phyloP scores from a whole-genome alignment of 2,797 vertebrate genomes.

The Halcyon chelicuti region DNA sequence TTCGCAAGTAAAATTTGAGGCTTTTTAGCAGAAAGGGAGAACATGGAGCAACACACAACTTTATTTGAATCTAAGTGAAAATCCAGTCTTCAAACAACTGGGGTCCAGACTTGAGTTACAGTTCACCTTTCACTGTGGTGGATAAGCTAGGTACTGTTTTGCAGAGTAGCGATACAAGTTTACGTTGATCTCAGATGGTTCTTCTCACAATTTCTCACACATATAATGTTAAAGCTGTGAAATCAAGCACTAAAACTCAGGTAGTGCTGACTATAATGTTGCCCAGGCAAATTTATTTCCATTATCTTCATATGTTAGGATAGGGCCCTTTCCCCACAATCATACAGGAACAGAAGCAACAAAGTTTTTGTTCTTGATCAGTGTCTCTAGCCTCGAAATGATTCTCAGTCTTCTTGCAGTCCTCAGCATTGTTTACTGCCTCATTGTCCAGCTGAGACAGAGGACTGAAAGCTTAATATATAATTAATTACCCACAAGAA shows the following conservation, averaged over 20 bases:
- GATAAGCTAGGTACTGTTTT: background rate
- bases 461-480: background rate
- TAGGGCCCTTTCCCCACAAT: background rate
- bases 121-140: background rate
- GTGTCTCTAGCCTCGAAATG: background rate
- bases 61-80: background rate
- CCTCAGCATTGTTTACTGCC: background rate
- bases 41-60: background rate
- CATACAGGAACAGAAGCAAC: background rate
- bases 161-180: background rate
- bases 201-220: background rate
- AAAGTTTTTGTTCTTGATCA: background rate
- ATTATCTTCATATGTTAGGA: background rate
- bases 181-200: background rate
- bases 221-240: background rate
- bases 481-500: background rate
- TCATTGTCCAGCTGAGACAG: background rate
- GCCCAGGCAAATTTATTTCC: constrained; percentile 7
- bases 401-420: background rate
- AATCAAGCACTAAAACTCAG: background rate
- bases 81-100: background rate
- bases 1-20: background rate
- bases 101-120: background rate
- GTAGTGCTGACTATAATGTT: background rate
- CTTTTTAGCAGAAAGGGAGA: background rate